Evolutionary conservation across 2,888 invertebrate species (phyloP).

Genomic region (Pseudanteris insignis): DNA sequence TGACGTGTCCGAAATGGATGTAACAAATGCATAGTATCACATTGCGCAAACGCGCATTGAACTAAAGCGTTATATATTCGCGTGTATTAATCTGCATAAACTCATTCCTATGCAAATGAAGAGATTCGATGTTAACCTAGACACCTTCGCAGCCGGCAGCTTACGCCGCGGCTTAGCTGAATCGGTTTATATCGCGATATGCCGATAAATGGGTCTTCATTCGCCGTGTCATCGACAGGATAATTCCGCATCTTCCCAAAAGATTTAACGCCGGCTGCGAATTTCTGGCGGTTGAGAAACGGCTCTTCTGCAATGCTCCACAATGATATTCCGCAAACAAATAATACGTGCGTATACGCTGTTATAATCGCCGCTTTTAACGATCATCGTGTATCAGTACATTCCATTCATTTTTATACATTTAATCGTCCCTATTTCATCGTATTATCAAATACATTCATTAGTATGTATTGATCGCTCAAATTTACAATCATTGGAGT

Average conservation of each 20-base stretch:
- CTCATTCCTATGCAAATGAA: slow-evolving; percentile 58
- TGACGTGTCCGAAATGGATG: too few relatives aligned
- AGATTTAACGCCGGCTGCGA: slow-evolving; percentile 34
- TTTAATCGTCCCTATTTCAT: too few relatives aligned
- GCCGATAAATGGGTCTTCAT: slow-evolving; percentile 47
- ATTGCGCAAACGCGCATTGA: slow-evolving; percentile 28
- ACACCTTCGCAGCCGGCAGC: slow-evolving; percentile 43
- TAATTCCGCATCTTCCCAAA: slow-evolving; percentile 41
- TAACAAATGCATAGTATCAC: slow-evolving; percentile 13
- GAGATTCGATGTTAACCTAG: slow-evolving; percentile 46
- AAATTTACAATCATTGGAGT: too few relatives aligned
- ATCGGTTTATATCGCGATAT: slow-evolving; percentile 46
- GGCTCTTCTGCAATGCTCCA: slow-evolving; percentile 11
- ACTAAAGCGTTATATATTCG: slow-evolving; percentile 50
- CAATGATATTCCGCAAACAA: slow-evolving; percentile 10
- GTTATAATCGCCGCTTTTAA: too few relatives aligned
- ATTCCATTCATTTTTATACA: too few relatives aligned
- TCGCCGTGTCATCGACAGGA: slow-evolving; percentile 45
- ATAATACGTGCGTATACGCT: too few relatives aligned
- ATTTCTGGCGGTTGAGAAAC: slow-evolving; percentile 39
- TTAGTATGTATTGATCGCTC: too few relatives aligned
- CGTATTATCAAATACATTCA: too few relatives aligned
- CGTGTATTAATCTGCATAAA: slow-evolving; percentile 65
- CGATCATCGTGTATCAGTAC: too few relatives aligned
- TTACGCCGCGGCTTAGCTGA: slow-evolving; percentile 46